Conservation (phyloP, 2,797 vertebrate species). For the Aphelocoma californica region DNA sequence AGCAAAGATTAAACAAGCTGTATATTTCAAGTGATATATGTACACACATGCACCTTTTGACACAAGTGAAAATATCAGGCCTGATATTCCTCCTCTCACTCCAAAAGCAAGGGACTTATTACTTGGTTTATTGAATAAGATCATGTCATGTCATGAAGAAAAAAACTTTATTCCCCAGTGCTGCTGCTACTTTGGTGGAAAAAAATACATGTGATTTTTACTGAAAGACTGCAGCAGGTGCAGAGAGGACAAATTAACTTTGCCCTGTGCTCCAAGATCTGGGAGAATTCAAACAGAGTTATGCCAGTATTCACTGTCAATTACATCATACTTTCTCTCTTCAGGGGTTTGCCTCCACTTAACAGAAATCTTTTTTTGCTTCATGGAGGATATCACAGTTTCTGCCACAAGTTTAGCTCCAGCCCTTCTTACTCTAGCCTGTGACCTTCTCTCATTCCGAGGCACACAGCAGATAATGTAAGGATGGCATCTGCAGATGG, state of each 20-base stretch:
- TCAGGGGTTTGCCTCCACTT: not conserved
- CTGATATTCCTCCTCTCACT: not conserved
- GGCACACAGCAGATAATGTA: not conserved
- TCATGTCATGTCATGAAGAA: not conserved
- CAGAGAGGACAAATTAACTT: not conserved
- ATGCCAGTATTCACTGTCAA: not conserved
- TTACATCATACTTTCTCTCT: not conserved
- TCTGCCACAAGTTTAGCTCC: not conserved
- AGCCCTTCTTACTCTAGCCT: not conserved
- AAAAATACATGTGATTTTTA: not conserved
- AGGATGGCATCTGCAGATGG: not conserved
- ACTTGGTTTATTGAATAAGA: not conserved
- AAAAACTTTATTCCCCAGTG: not conserved
- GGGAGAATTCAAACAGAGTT: not conserved
- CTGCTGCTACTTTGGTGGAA: not conserved
- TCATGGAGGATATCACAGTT: not conserved
- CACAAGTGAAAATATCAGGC: not conserved
- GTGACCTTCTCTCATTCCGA: not conserved
- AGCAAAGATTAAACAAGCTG: not conserved
- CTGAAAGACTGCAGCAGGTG: not conserved
- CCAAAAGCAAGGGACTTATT: not conserved
- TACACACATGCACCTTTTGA: not conserved
- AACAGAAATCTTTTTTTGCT: not conserved
- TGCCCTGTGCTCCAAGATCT: not conserved
- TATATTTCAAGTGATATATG: not conserved